Evolutionary conservation across 2,888 invertebrate species (phyloP), one percentile per base, ranked within the genome.

Genomic region (Idaea dimidiata): DNA sequence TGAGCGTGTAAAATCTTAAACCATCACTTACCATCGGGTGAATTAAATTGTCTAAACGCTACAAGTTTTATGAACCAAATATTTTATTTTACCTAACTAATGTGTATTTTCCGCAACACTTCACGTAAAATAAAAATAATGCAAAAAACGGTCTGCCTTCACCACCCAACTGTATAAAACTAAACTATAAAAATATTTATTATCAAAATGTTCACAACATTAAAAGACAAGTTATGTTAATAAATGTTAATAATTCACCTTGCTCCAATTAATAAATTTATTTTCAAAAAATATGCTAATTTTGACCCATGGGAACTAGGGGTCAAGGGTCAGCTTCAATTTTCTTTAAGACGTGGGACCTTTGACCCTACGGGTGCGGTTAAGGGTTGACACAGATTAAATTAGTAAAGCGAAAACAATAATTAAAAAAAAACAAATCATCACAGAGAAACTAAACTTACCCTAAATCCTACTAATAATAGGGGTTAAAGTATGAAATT

Each of bases 281-380:
- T 62, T 60, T 73, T 71, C 67, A 61, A 59, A 62, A 59, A 54
- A 71, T 32, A 76, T 80, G 79, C 78, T 43, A 43, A 43, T 77
- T 75, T 17, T 18, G 18, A 76, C 76, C 78, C 90, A 89, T 91
- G 91, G 81, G 91, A 91, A 88, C 74, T 66, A 68, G 59, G 77
- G 85, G 82, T 84, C 82, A 82, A 71, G 80, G 88, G 88, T 87
- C 87, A 83, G 84, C 80, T 74, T 74, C 24, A 76, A 77, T 81
- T 78, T 81, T 81, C 77, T 18, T 56, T 56, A 56, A 17, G 18
- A 56, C 54, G 17, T 56, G 17, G 18, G 87, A 87, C 88, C 84
- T 88, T 72, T 90, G 87, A 91, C 91, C 91, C 87, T 77, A 81
- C 82, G 86, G 84, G 84, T 84, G 84, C 69, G 74, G 57, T 67